Conservation (phyloP, 1,140 invertebrate species). For the Paraescarpia echinospica region DNA sequence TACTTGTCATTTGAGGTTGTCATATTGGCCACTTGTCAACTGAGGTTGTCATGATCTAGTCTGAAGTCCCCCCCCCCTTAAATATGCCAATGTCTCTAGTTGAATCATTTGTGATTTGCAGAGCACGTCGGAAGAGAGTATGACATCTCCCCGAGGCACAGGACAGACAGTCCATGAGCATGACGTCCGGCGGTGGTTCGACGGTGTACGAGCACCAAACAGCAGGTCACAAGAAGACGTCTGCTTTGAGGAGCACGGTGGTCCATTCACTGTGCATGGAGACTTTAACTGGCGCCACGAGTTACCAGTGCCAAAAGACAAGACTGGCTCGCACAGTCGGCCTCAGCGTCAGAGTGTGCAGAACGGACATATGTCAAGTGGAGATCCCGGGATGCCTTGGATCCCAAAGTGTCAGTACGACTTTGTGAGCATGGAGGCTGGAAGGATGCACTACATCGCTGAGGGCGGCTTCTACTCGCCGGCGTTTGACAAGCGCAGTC, state of each 20-base stretch:
- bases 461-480: not conserved
- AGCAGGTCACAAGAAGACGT: not conserved
- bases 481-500: constrained; percentile 5
- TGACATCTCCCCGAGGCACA: not conserved
- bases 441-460: not conserved
- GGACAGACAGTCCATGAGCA: not conserved
- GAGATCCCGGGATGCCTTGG: not conserved
- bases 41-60: too few species aligned
- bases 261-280: not conserved
- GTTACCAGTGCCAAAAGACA: not conserved
- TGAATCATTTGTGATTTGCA: not conserved
- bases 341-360: not conserved
- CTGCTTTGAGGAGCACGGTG: not conserved
- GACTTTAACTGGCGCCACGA: not conserved
- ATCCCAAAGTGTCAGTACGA: constrained; percentile 8
- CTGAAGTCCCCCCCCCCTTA: too few species aligned
- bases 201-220: not conserved
- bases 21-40: too few species aligned
- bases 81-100: too few species aligned
- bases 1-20: too few species aligned
- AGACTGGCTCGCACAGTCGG: not conserved
- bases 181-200: not conserved
- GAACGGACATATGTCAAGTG: not conserved
- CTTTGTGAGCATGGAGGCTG: constrained; percentile 8
- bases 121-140: not conserved